Conservation (phyloP, 1,140 invertebrate genomes). For the Thereuonema tuberculata region DNA sequence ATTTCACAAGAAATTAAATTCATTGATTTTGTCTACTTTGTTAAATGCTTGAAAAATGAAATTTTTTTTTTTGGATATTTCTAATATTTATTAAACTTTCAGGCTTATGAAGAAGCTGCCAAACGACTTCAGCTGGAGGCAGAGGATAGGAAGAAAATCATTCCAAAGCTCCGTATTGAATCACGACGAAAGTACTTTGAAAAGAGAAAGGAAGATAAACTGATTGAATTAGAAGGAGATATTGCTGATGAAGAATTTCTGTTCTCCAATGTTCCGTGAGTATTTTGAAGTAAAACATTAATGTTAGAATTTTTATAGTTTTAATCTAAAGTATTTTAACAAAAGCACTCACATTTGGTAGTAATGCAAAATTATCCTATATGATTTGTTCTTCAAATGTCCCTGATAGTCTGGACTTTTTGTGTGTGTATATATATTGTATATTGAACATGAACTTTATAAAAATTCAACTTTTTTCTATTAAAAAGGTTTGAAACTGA, state of each 20-base stretch:
- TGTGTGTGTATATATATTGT: no score
- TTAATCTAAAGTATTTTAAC: neutral
- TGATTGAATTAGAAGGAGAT: constrained; percentile 86
- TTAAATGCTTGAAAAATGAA: no score
- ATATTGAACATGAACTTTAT: no score
- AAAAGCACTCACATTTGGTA: neutral
- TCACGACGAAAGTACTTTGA: constrained; percentile 87
- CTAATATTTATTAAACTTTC: constrained; percentile 25
- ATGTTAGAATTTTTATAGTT: no score
- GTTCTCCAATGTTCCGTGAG: constrained; percentile 74
- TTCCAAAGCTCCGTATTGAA: constrained; percentile 75
- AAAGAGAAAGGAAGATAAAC: constrained; percentile 91
- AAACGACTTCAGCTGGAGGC: constrained; percentile 77
- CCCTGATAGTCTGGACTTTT: no score
- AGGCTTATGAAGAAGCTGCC: constrained; percentile 78
- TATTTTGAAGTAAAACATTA: constrained; percentile 16
- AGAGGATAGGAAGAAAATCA: constrained; percentile 66
- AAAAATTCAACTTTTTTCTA: no score
- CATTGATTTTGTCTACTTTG: no score
- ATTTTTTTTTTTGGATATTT: no score
- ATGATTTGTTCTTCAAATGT: no score
- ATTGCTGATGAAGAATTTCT: constrained; percentile 94
- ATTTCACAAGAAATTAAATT: no score
- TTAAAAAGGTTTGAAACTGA: no score
- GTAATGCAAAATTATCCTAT: no score